Percentiles rank a stretch among this genome's conserved stretches.
phyloP scores from a whole-genome alignment of 2,888 invertebrate genomes.

The Harpalus rufipes region DNA sequence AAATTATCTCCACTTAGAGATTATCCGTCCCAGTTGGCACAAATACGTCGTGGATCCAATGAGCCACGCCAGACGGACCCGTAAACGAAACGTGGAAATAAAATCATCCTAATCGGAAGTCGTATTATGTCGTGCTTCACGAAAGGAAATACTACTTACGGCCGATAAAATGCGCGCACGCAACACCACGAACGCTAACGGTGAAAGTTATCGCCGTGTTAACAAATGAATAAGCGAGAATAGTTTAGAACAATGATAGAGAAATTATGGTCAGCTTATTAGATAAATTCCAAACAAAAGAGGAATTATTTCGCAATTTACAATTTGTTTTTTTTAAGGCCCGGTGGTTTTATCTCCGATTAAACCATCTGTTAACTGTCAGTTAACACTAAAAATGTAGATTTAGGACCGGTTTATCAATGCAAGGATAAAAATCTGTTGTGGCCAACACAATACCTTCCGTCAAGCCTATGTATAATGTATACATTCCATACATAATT shows the following conservation, averaged over 20 bases:
- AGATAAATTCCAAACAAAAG: neutral
- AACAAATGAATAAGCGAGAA: constrained; percentile 36
- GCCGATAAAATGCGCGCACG: constrained; percentile 8
- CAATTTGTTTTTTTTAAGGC: no score
- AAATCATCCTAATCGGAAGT: constrained; percentile 46
- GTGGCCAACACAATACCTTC: no score
- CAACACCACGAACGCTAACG: constrained; percentile 25
- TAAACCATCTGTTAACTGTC: no score
- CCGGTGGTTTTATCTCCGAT: no score
- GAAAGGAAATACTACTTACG: constrained; percentile 37
- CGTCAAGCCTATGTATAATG: no score
- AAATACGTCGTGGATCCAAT: neutral
- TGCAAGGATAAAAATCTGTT: no score
- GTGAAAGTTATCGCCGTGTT: constrained; percentile 42
- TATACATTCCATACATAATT: no score
- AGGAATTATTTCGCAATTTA: no score
- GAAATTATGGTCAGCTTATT: neutral
- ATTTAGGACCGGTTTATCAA: no score
- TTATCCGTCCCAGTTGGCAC: constrained; percentile 1
- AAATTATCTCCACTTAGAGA: constrained; percentile 13
- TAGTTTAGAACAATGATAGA: neutral
- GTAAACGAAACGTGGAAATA: constrained; percentile 31
- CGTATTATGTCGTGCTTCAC: constrained; percentile 38
- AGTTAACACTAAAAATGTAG: no score
- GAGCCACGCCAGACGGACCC: neutral